Evolutionary conservation across 1,140 invertebrate genomes (phyloP), one percentile per base, ranked within the genome.

Genomic region (Penaeus vannamei): DNA sequence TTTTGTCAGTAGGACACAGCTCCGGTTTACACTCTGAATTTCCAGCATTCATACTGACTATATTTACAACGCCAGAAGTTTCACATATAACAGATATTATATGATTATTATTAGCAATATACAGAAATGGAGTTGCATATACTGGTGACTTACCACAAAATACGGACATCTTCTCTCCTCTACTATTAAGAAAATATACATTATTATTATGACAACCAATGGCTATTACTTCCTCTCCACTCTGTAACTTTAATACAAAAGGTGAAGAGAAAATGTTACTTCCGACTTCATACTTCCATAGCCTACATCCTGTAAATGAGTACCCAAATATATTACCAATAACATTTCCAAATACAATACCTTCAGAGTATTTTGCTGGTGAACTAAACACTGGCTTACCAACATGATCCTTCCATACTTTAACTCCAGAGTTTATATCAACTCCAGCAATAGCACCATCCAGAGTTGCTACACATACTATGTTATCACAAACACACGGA

Each of bases 61-160:
- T 26, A 85, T 19, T 59, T 22, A 61, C 60, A 62, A 29, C 79
- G 14, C 87, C 87, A 64, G 76, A 84, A 1, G 87, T 89, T 84
- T 89, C 87, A 85, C 87, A 89, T 53, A 89, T 79, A 46, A 89
- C 82, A 29, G 76, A 76, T 29, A 84, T 79, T 72, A 29, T 29
- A 53, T 61, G 32, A 12, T n/a, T 29, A 26, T 79, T 76, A 29
- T 80, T 42, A 14, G 77, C 23, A 26, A 22, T 29, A 64, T 59
- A 89, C 60, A 89, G 46, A 64, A 85, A 89, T 42, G 87, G 87
- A 42, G 87, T 85, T 32, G 82, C 82, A 89, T 89, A 89, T 23
- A 89, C 72, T 29, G 87, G 69, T 46, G 87, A 84, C 23, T 26
- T 42, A 10, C 32, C 60, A 84, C n/a, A 59, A 26, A 64, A 89